Evolutionary conservation across 2,888 invertebrate genomes (phyloP), one percentile per base, ranked within the genome.

Genomic region (Cheilosia vulpina): DNA sequence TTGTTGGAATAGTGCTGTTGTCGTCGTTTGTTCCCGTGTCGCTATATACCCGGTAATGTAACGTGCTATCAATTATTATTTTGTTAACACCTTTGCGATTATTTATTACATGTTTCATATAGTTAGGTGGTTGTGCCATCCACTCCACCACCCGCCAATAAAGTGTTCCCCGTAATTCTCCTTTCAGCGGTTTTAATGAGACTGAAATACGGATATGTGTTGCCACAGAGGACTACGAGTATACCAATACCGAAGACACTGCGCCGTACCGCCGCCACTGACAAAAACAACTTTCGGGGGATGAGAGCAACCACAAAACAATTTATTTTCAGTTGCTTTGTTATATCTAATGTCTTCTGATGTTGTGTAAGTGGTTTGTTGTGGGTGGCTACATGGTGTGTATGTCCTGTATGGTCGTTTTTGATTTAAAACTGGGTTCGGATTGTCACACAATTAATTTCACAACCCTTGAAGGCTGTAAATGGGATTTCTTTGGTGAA

Each of bases 11-110:
- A 73, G 78, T 68, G 27, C 27, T 82, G 68, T 45, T 50, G 63
- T 81, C 57, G 77, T 68, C 57, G 53, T 82, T 47, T 47, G n/a
- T 53, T 76, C 41, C 68, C 65, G 60, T 80, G 63, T 84, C 79
- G 60, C 66, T 66, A 45, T 57, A 21, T 53, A 53, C 53, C 50
- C 50, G 34, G 65, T 47, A 66, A 43, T 62, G 66, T 76, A 80
- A 76, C 69, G 65, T 71, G 71, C 81, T 41, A 85, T 85, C 80
- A 85, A 85, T 85, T 85, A 85, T 85, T 85, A 80, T 85, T 81
- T 76, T 81, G 85, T 81, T 80, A 80, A 80, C 84, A 84, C 84
- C 84, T 84, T 69, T 80, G 68, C 69, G 75, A 84, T 84, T 84
- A 80, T 80, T 76, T 84, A 84, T 84, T 72, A 85, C 85, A 85